Evolutionary conservation across 2,888 invertebrate species (phyloP).

Genomic region (Drosophila gaucha): DNA sequence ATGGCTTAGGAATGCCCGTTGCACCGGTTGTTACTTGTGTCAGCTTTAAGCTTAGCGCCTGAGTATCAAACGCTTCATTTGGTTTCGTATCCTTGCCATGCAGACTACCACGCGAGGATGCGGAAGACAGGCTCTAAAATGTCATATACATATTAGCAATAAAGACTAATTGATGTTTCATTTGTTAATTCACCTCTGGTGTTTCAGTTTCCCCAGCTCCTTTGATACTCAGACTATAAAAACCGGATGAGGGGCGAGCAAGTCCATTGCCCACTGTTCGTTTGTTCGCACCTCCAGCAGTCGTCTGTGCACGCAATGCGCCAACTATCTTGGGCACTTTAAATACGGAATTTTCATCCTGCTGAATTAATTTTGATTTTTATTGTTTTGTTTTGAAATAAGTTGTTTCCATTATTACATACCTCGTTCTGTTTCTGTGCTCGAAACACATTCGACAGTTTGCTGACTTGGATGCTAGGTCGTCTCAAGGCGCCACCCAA

Average conservation of each 20-base stretch:
- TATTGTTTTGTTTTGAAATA: not conserved
- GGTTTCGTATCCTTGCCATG: conserved; percentile 60
- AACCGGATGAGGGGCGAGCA: conserved; percentile 84
- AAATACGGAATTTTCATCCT: conserved; percentile 74
- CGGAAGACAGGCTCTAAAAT: conserved; percentile 83
- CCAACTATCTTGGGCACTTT: conserved; percentile 82
- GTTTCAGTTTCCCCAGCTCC: conserved; percentile 71
- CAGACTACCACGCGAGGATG: conserved; percentile 82
- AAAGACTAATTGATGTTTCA: not conserved
- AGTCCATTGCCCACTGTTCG: conserved; percentile 76
- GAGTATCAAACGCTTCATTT: conserved; percentile 44
- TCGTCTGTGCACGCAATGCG: conserved; percentile 75
- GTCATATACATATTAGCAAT: not conserved
- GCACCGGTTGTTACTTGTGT: conserved; percentile 77
- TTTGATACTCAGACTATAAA: conserved; percentile 80
- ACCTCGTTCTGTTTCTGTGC: conserved; percentile 50
- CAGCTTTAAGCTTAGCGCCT: conserved; percentile 57
- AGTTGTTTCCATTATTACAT: not conserved
- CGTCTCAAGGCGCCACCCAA: conserved; percentile 59
- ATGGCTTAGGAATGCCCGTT: conserved; percentile 83
- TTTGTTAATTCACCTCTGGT: conserved; percentile 51
- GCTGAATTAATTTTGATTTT: not conserved
- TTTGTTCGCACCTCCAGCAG: conserved; percentile 50
- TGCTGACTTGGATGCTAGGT: conserved; percentile 50
- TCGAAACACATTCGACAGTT: conserved; percentile 25